phyloP scores from a whole-genome alignment of 2,113 vertebrate species.

The Megaptera novaeangliae region DNA sequence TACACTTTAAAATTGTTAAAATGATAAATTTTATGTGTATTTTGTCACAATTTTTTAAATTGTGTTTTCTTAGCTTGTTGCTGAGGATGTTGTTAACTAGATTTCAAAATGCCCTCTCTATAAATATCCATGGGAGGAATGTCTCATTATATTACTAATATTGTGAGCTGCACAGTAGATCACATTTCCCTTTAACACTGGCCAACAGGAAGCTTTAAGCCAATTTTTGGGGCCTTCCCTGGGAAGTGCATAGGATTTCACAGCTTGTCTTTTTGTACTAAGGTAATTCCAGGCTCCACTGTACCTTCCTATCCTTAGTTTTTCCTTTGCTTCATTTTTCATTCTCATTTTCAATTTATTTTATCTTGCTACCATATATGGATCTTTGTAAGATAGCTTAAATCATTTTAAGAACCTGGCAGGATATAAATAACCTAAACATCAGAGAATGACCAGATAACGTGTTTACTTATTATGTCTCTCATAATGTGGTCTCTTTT shows the following conservation, averaged over 20 bases:
- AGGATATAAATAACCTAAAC: constrained; percentile 7
- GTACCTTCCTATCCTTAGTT: constrained; percentile 15
- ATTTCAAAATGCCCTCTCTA: constrained; percentile 7
- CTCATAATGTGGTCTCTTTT: neutral
- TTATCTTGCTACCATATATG: neutral
- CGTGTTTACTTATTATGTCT: constrained; percentile 17
- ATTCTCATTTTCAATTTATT: constrained; percentile 25
- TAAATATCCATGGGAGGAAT: neutral
- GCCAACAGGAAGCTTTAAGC: neutral
- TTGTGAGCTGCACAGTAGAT: neutral
- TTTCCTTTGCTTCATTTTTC: constrained; percentile 34
- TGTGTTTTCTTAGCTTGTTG: neutral
- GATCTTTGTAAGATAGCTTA: neutral
- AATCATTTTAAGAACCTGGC: neutral
- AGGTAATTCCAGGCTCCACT: neutral
- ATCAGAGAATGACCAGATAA: neutral
- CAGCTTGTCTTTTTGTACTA: neutral
- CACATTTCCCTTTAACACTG: neutral
- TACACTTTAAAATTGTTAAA: neutral
- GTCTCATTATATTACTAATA: neutral
- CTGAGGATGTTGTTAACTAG: neutral
- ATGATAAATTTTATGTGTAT: neutral
- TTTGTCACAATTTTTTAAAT: neutral
- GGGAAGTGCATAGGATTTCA: neutral
- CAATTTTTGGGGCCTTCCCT: neutral